These are phyloP conservation scores for Chloropsis cyanopogon DNA, from an alignment of 2,113 vertebrate genomes.

Conservation along the genomic window DNA sequence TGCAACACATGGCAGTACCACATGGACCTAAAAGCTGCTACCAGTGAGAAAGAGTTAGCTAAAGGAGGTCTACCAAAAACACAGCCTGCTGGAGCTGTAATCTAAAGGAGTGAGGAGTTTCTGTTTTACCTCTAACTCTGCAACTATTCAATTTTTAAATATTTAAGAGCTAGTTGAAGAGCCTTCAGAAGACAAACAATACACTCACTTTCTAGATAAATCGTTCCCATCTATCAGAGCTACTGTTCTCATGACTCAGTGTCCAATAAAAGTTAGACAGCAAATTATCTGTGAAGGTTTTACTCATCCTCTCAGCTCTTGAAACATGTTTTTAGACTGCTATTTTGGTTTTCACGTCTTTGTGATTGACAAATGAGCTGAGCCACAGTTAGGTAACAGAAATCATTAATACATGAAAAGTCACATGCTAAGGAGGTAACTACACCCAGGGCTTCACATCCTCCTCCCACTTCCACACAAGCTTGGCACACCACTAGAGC, in stretches of 20 bases:
- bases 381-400: background rate
- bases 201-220: background rate
- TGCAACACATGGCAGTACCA: background rate
- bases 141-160: background rate
- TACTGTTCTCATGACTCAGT: background rate
- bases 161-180: background rate
- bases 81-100: background rate
- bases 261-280: background rate
- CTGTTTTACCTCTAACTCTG: background rate
- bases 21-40: background rate
- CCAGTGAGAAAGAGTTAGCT: background rate
- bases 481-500: background rate
- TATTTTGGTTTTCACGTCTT: constrained; percentile 6
- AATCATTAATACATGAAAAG: background rate
- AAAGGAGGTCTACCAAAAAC: background rate
- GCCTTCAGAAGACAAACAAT: background rate
- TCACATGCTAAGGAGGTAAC: background rate
- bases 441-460: background rate
- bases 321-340: background rate
- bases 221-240: background rate
- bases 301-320: background rate
- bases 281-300: background rate
- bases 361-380: background rate
- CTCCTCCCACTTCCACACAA: background rate
- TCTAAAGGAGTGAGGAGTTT: background rate